A percentile compares a stretch with the other conserved stretches of the same genome.
Evolutionary conservation across 2,888 invertebrate genomes (phyloP).

Genomic region (Seira sanloemensis): DNA sequence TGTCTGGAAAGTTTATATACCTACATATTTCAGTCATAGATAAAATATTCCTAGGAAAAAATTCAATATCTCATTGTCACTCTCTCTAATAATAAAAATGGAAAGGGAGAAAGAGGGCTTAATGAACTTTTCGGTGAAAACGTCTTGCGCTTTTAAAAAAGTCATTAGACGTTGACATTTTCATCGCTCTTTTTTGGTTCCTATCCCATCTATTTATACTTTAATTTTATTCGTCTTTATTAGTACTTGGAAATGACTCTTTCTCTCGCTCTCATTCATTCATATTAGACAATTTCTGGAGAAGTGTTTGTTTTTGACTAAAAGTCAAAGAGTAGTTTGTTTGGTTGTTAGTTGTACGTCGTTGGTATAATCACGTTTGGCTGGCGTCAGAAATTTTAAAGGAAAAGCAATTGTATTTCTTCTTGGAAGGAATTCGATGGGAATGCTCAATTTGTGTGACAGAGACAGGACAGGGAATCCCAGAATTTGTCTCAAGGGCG

Average conservation of each 20-base stretch:
- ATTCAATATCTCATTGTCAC: conserved; percentile 1
- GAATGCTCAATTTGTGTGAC: background rate
- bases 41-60: background rate
- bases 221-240: background rate
- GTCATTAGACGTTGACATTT: background rate
- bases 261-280: background rate
- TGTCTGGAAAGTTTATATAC: no score
- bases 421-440: background rate
- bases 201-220: no score
- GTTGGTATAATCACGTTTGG: no score
- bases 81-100: background rate
- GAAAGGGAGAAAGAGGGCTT: background rate
- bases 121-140: background rate
- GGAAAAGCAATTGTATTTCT: no score
- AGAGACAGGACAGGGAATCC: background rate
- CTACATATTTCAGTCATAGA: no score
- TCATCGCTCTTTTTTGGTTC: background rate
- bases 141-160: background rate
- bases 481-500: no score
- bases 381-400: no score
- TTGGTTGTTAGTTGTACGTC: no score
- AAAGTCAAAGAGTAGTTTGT: background rate
- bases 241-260: background rate
- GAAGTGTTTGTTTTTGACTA: background rate
- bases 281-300: background rate